Evolutionary conservation across 2,113 vertebrate species (phyloP).

Genomic region (Philantomba maxwellii): DNA sequence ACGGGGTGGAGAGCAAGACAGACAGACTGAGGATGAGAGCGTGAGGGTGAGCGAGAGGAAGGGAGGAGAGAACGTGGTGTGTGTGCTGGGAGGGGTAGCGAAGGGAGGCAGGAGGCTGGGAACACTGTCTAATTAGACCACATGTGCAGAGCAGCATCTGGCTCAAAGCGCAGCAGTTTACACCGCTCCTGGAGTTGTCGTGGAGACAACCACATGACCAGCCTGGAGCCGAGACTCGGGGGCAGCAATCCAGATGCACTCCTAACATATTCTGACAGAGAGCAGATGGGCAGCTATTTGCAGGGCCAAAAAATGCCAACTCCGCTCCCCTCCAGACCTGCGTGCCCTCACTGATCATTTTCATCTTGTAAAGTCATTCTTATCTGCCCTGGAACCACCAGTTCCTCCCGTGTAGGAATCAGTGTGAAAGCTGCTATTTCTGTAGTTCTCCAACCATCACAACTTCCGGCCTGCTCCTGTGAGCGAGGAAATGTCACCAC

Average conservation of each 20-base stretch:
- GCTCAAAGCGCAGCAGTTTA: slow-evolving; percentile 74
- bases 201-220: slow-evolving; percentile 80
- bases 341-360: slow-evolving; percentile 61
- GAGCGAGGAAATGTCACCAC: not conserved
- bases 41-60: not conserved
- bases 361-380: slow-evolving; percentile 65
- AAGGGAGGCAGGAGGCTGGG: slow-evolving; percentile 20
- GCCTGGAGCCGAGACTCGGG: slow-evolving; percentile 71
- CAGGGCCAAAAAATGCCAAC: slow-evolving; percentile 75
- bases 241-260: slow-evolving; percentile 80
- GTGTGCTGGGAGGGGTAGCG: slow-evolving; percentile 16
- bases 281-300: slow-evolving; percentile 83
- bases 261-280: slow-evolving; percentile 78
- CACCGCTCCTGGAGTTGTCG: slow-evolving; percentile 76
- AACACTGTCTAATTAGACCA: slow-evolving; percentile 81
- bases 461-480: not conserved
- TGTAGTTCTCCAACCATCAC: not conserved
- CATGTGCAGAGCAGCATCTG: slow-evolving; percentile 83
- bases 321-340: slow-evolving; percentile 70
- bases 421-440: not conserved
- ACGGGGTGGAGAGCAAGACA: not conserved
- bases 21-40: not conserved
- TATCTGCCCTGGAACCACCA: slow-evolving; percentile 59
- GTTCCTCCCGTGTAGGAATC: slow-evolving; percentile 27
- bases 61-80: not conserved